Evolutionary conservation across 2,113 vertebrate genomes (phyloP).

Genomic region (Rhinoderma darwinii): DNA sequence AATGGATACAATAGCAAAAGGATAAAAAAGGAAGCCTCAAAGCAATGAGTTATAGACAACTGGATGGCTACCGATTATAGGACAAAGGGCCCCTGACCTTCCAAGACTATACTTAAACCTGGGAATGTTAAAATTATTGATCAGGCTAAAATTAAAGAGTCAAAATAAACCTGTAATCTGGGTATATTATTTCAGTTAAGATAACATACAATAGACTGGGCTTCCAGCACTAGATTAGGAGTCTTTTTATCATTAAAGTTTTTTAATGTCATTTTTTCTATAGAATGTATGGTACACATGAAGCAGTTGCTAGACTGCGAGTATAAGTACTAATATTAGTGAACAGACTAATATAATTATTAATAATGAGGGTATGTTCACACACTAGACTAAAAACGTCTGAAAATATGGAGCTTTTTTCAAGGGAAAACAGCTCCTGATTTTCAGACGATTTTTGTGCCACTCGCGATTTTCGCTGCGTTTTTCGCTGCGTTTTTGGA

Average conservation of each 20-base stretch:
- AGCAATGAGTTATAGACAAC: slow-evolving; percentile 11
- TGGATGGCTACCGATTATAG: background rate
- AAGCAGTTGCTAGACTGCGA: too few relatives aligned
- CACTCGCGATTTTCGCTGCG: too few relatives aligned
- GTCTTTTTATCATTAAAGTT: background rate
- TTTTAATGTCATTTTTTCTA: too few relatives aligned
- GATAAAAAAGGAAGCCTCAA: slow-evolving; percentile 9
- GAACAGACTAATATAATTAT: too few relatives aligned
- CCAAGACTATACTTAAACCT: background rate
- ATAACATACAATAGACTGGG: background rate
- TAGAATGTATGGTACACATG: too few relatives aligned
- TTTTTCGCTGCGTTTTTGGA: too few relatives aligned
- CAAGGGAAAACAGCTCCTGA: too few relatives aligned
- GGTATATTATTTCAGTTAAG: background rate
- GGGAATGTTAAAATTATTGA: slow-evolving; percentile 12
- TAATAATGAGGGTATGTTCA: too few relatives aligned
- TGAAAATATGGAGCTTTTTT: too few relatives aligned
- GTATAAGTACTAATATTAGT: too few relatives aligned
- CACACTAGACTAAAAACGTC: too few relatives aligned
- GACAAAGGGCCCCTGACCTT: slow-evolving; percentile 14
- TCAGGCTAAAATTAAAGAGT: background rate
- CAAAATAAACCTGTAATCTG: background rate
- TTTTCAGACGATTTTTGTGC: too few relatives aligned
- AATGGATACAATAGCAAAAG: slow-evolving; percentile 38
- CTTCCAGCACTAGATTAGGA: background rate